Evolutionary conservation across 2,797 vertebrate genomes (phyloP).

Genomic region (Graptemys geographica): DNA sequence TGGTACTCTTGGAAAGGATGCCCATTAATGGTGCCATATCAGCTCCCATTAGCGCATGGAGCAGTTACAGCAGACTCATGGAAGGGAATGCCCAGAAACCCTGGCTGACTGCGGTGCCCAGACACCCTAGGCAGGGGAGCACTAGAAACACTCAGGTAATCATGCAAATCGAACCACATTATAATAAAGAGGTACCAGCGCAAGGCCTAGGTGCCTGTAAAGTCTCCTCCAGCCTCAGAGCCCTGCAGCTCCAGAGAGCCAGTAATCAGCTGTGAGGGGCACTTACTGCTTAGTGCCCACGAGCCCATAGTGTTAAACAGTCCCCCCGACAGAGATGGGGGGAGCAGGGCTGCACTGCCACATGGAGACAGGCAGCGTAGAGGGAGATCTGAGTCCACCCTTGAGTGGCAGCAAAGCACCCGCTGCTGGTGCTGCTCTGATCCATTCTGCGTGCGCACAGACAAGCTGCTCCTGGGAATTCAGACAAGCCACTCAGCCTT

Average conservation of each 20-base stretch:
- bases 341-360: not conserved
- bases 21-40: accelerated
- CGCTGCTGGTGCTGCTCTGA: not conserved
- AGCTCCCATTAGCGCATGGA: accelerated
- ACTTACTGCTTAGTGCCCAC: not conserved
- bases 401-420: not conserved
- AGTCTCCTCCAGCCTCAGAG: not conserved
- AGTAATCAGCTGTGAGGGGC: not conserved
- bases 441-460: not conserved
- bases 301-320: not conserved
- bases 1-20: not conserved
- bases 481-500: not conserved
- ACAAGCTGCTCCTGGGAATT: not conserved
- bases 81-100: not conserved
- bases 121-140: not conserved
- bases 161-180: not conserved
- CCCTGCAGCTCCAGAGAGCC: not conserved
- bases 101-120: not conserved
- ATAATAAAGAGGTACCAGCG: not conserved
- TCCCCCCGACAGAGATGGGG: not conserved
- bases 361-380: not conserved
- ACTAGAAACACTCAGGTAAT: not conserved
- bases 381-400: too few relatives aligned
- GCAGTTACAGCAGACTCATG: accelerated
- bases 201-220: not conserved